phyloP scores from a whole-genome alignment of 2,113 vertebrate species.

The Callorhinus ursinus region DNA sequence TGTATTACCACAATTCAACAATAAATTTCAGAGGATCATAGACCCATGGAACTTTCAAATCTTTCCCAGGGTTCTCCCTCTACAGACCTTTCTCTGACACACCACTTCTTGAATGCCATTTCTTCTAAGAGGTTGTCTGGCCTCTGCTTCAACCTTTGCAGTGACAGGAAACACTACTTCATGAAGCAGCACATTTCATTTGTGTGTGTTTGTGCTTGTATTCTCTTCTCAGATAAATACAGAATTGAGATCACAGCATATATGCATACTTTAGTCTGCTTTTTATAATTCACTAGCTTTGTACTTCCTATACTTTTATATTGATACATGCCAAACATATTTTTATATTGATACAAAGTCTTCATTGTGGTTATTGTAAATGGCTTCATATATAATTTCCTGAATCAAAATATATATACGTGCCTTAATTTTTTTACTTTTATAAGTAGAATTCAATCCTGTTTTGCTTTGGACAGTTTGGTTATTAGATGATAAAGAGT shows the following conservation, averaged over 20 bases:
- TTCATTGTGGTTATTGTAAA: neutral
- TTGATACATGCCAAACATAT: neutral
- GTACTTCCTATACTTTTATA: too few relatives aligned
- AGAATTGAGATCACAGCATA: neutral
- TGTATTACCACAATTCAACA: neutral
- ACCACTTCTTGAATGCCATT: neutral
- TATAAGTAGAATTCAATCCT: conserved; percentile 21
- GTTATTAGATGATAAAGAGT: neutral
- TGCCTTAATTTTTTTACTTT: neutral
- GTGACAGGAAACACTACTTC: neutral
- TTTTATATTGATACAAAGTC: neutral
- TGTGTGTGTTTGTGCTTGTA: neutral
- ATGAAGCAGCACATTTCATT: neutral
- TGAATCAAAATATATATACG: neutral
- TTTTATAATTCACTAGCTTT: neutral
- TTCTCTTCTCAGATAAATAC: neutral
- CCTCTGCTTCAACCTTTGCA: neutral
- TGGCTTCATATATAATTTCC: neutral
- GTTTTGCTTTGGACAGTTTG: conserved; percentile 16
- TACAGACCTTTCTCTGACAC: neutral
- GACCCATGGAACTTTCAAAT: neutral
- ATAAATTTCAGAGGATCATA: neutral
- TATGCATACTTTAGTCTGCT: neutral
- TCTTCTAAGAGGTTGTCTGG: neutral
- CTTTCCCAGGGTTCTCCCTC: neutral